Evolutionary conservation across 2,888 invertebrate species (phyloP).

Genomic region (Hydraecia micacea): DNA sequence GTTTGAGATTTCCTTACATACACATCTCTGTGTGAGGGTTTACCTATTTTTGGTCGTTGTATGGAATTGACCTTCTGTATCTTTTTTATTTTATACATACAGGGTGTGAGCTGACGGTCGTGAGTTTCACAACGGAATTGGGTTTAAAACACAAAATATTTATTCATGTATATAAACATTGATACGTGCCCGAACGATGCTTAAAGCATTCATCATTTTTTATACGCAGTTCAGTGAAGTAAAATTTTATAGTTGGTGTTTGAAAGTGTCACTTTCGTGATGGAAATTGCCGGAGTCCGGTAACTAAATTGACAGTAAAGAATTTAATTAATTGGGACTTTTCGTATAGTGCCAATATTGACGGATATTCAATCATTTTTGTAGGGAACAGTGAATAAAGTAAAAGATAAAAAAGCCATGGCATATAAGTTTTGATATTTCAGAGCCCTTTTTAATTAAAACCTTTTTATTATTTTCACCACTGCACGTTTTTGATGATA

Average conservation of each 20-base stretch:
- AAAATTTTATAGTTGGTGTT: constrained; percentile 43
- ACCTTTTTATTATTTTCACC: neutral
- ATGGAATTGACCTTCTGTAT: neutral
- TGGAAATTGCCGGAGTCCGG: neutral
- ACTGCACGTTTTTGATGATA: neutral
- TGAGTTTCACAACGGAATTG: constrained; percentile 70
- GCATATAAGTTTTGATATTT: neutral
- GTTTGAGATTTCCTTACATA: too few relatives aligned
- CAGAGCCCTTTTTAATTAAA: neutral
- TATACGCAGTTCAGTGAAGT: constrained; percentile 25
- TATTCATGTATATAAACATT: constrained; percentile 63
- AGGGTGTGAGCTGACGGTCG: constrained; percentile 66
- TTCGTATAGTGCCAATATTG: constrained; percentile 31
- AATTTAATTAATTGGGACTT: constrained; percentile 5
- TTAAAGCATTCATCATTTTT: constrained; percentile 59
- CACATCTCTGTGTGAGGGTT: neutral
- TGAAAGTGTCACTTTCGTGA: constrained; percentile 31
- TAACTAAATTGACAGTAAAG: neutral
- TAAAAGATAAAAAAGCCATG: neutral
- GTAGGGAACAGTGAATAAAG: neutral
- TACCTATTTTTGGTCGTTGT: neutral
- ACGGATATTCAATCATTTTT: neutral
- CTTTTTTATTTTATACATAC: constrained; percentile 33
- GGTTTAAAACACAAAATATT: constrained; percentile 75
- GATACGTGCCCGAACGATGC: constrained; percentile 58